Percentiles rank a stretch among this genome's conserved stretches.
Evolutionary conservation across 2,113 vertebrate genomes (phyloP).

Genomic region (Herpetotheres cachinnans): DNA sequence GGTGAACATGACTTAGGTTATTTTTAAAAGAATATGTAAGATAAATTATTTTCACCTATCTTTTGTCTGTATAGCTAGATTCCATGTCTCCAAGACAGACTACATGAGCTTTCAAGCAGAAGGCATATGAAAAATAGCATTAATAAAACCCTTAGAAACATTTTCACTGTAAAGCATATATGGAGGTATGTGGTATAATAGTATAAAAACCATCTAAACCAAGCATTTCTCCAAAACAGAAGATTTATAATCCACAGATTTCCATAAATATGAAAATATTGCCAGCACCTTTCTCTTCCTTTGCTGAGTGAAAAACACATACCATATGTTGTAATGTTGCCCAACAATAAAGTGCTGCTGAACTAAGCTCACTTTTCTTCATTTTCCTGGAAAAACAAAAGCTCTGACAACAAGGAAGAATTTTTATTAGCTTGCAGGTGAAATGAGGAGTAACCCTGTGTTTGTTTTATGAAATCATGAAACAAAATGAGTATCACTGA

Average conservation of each 20-base stretch:
- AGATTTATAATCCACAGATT: constrained; percentile 19
- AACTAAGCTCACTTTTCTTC: constrained; percentile 54
- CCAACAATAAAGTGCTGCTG: constrained; percentile 46
- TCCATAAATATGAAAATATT: constrained; percentile 21
- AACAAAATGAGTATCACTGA: constrained; percentile 40
- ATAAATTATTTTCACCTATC: neutral
- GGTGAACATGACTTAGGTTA: neutral
- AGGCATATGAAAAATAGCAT: constrained; percentile 15
- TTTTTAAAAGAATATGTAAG: neutral
- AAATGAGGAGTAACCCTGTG: neutral
- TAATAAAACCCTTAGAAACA: constrained; percentile 11
- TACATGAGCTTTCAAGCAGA: neutral
- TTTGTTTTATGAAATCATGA: constrained; percentile 67
- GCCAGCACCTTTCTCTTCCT: neutral
- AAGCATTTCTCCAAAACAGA: neutral
- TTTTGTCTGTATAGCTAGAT: neutral
- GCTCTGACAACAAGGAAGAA: constrained; percentile 9
- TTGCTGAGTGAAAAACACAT: neutral
- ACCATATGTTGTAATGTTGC: neutral
- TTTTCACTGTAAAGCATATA: neutral
- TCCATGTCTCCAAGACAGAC: neutral
- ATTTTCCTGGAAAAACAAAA: constrained; percentile 56
- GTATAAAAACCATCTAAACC: neutral
- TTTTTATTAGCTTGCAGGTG: constrained; percentile 51
- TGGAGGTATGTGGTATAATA: neutral